Percentiles rank a stretch among this genome's conserved stretches.
These are phyloP conservation scores for Xiphias gladius DNA, from an alignment of 2,113 vertebrate species.

Conservation along the genomic window DNA sequence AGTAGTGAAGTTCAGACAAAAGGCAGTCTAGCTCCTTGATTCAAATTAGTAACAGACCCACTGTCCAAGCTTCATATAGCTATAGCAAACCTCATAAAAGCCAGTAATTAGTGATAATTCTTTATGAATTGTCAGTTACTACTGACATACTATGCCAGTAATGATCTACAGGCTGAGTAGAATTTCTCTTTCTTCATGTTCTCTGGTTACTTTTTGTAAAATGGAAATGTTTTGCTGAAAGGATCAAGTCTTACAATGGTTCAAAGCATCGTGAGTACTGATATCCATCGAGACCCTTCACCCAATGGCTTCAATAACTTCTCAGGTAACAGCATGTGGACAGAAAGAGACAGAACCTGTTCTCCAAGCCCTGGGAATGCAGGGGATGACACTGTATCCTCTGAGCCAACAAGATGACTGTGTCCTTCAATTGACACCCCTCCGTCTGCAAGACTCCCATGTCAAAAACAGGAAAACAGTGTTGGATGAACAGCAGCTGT, in stretches of 20 bases:
- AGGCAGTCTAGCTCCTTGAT: neutral
- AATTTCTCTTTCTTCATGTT: neutral
- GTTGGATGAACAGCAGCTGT: conserved; percentile 27
- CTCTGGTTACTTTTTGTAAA: neutral
- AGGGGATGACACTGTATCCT: conserved; percentile 56
- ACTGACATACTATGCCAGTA: neutral
- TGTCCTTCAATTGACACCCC: conserved; percentile 21
- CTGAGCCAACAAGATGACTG: conserved; percentile 42
- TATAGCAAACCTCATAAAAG: neutral
- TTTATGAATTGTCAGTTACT: neutral
- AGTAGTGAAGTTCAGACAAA: neutral
- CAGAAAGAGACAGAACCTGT: conserved; percentile 61
- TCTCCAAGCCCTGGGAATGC: conserved; percentile 49
- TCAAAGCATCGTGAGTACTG: neutral
- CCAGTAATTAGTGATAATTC: neutral
- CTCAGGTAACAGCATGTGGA: conserved; percentile 53
- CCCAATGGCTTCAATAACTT: conserved; percentile 29
- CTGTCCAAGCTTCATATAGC: neutral
- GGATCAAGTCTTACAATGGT: conserved; percentile 2
- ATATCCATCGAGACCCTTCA: conserved; percentile 23
- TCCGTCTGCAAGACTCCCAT: neutral
- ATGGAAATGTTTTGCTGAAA: conserved; percentile 12
- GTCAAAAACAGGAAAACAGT: conserved; percentile 25
- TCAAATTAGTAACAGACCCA: neutral
- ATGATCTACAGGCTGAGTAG: neutral